Conservation (phyloP, 2,113 vertebrate genomes). For the Centropristis striata region DNA sequence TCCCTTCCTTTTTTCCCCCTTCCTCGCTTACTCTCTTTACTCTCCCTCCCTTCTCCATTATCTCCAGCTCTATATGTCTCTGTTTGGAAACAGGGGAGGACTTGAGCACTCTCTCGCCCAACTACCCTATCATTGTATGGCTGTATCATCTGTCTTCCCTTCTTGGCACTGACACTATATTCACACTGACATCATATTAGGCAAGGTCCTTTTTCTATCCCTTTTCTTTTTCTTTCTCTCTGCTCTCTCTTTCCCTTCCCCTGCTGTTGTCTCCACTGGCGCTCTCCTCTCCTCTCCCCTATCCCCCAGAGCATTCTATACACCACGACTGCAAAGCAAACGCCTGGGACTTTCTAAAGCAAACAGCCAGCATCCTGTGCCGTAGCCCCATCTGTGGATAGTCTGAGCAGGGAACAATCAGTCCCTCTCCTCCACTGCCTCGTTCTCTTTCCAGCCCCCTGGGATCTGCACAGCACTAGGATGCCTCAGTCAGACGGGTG, state of each 20-base stretch:
- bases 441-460: slow-evolving; percentile 67
- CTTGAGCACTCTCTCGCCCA: slow-evolving; percentile 72
- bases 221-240: slow-evolving; percentile 50
- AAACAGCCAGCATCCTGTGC: slow-evolving; percentile 82
- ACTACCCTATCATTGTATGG: slow-evolving; percentile 77
- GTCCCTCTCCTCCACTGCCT: slow-evolving; percentile 75
- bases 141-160: slow-evolving; percentile 81
- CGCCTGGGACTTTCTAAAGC: slow-evolving; percentile 82
- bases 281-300: slow-evolving; percentile 65
- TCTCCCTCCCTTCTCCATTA: slow-evolving; percentile 75
- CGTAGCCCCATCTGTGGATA: slow-evolving; percentile 82
- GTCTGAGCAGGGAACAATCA: slow-evolving; percentile 80
- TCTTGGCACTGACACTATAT: slow-evolving; percentile 78
- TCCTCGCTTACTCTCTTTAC: slow-evolving; percentile 60
- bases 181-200: slow-evolving; percentile 81
- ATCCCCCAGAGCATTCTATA: slow-evolving; percentile 74
- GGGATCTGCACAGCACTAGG: slow-evolving; percentile 71
- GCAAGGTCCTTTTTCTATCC: slow-evolving; percentile 68
- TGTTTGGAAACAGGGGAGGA: slow-evolving; percentile 76
- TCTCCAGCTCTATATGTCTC: slow-evolving; percentile 75
- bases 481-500: slow-evolving; percentile 81
- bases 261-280: slow-evolving; percentile 78
- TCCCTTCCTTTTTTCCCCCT: slow-evolving; percentile 60
- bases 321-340: slow-evolving; percentile 75
- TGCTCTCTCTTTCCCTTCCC: slow-evolving; percentile 46